Conservation (phyloP, 2,113 vertebrate genomes). For the Pionites leucogaster region DNA sequence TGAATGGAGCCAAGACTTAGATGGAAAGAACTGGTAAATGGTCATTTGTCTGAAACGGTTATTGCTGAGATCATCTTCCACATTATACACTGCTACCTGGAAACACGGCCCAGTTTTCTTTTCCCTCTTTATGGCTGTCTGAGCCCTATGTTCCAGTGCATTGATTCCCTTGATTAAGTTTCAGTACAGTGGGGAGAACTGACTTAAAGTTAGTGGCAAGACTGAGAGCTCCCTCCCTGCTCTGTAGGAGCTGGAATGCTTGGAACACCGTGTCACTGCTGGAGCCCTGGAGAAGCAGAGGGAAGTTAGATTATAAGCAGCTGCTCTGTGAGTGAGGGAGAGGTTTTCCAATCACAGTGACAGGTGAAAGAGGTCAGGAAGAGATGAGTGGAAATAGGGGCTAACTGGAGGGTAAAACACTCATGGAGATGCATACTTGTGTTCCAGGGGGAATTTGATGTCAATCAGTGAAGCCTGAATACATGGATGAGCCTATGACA, state of each 20-base stretch:
- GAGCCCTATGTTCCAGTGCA: not conserved
- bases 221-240: not conserved
- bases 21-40: constrained; percentile 58
- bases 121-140: not conserved
- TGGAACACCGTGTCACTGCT: not conserved
- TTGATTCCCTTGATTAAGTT: not conserved
- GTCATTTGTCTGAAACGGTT: not conserved
- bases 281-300: not conserved
- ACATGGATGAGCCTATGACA: not conserved
- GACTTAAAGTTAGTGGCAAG: not conserved
- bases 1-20: constrained; percentile 29
- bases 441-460: not conserved
- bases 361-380: not conserved
- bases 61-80: constrained; percentile 43
- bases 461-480: not conserved
- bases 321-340: not conserved
- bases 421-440: not conserved
- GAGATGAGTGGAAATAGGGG: not conserved
- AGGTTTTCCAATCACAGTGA: not conserved
- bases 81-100: not conserved
- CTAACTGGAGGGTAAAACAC: not conserved
- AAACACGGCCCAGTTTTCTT: not conserved
- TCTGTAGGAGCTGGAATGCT: not conserved
- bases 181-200: not conserved
- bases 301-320: not conserved